Conservation (phyloP, 2,797 vertebrate genomes). For the Eleutherodactylus coqui region DNA sequence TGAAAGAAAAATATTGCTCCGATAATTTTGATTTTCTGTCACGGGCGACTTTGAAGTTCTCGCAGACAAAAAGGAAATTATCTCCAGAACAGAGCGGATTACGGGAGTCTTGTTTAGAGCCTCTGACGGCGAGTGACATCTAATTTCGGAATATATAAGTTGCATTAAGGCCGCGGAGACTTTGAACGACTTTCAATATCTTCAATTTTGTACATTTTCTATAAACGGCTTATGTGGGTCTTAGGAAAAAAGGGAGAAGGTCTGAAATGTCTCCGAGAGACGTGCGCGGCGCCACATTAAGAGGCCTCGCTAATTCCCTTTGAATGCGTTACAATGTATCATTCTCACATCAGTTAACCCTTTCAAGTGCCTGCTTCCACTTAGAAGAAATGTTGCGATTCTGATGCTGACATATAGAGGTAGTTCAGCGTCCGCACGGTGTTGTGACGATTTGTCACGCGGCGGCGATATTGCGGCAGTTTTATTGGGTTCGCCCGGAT, state of each 20-base stretch:
- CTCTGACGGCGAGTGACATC: constrained; percentile 80
- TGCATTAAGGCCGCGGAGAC: constrained; percentile 76
- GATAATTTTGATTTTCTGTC: constrained; percentile 85
- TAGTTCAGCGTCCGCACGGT: too few relatives aligned
- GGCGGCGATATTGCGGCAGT: constrained; percentile 48
- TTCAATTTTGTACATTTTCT: constrained; percentile 76
- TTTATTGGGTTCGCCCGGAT: constrained; percentile 67
- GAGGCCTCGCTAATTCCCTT: constrained; percentile 72
- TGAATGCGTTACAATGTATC: constrained; percentile 73
- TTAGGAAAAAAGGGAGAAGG: constrained; percentile 69
- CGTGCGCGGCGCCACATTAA: constrained; percentile 66
- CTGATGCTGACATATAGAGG: background rate
- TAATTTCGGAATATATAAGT: constrained; percentile 78
- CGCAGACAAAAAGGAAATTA: constrained; percentile 82
- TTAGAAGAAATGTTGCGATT: too few relatives aligned
- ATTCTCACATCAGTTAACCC: constrained; percentile 68
- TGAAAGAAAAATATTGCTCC: constrained; percentile 74
- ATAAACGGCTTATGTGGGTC: constrained; percentile 79
- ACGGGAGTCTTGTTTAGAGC: constrained; percentile 80
- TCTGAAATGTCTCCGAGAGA: constrained; percentile 69
- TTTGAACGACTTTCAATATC: constrained; percentile 73
- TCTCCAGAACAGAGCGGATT: constrained; percentile 83
- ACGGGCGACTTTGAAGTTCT: constrained; percentile 82
- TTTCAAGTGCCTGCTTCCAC: background rate
- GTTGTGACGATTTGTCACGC: background rate